Conservation (phyloP, 1,140 invertebrate genomes). For the Pentalonia nigronervosa region DNA sequence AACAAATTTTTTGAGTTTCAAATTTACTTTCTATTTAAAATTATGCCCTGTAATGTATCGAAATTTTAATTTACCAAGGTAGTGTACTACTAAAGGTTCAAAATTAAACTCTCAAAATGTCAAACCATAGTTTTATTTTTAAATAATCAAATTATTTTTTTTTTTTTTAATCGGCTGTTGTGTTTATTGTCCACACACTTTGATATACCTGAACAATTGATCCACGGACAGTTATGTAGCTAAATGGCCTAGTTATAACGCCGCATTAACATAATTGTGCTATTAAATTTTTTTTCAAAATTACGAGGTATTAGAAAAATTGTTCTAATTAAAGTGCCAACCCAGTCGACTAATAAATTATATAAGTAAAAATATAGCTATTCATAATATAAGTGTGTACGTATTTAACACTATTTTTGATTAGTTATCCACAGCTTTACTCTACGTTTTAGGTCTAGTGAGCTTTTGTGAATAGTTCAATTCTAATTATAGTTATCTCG, state of each 20-base stretch:
- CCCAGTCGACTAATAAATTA: background rate
- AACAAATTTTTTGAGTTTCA: background rate
- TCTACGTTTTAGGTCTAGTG: background rate
- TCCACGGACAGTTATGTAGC: background rate
- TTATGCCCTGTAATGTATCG: background rate
- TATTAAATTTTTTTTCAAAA: background rate
- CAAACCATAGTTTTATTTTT: background rate
- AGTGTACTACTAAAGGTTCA: background rate
- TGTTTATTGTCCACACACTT: background rate
- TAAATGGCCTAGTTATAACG: background rate
- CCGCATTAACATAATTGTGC: background rate
- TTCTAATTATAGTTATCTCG: background rate
- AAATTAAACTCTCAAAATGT: background rate
- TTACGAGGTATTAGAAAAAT: background rate
- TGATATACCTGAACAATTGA: background rate
- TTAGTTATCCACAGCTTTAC: background rate
- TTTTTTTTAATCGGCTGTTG: background rate
- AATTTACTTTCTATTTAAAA: background rate
- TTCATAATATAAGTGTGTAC: background rate
- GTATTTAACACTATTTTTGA: background rate
- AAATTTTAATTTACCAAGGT: background rate
- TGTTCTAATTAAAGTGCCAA: background rate
- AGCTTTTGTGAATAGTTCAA: background rate
- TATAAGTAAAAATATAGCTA: background rate
- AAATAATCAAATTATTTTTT: too few species aligned